Percentiles rank a stretch among this genome's conserved stretches.
These are phyloP conservation scores for Clusia tigrina DNA, from an alignment of 2,888 invertebrate genomes.

Conservation along the genomic window DNA sequence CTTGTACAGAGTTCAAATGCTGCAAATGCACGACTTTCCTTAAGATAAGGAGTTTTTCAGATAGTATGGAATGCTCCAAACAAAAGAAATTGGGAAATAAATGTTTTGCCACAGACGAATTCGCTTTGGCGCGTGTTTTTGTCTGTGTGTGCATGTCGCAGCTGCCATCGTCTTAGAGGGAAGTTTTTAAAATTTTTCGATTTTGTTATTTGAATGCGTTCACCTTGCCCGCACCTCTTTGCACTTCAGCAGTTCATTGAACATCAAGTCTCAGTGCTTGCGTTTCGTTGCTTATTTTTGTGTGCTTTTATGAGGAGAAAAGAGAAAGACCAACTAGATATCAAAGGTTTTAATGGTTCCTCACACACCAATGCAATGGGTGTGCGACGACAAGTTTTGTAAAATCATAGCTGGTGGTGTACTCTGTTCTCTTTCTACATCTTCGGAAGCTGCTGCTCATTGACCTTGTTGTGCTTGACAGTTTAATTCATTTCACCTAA, in stretches of 20 bases:
- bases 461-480: constrained; percentile 32
- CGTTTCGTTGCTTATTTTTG: not conserved
- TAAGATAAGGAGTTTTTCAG: too few species aligned
- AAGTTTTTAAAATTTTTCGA: not conserved
- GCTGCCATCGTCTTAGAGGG: not conserved
- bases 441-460: constrained; percentile 23
- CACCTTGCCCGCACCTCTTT: constrained; percentile 1
- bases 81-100: too few species aligned
- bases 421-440: not conserved
- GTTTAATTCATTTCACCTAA: too few species aligned
- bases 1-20: too few species aligned
- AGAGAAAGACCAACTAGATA: not conserved
- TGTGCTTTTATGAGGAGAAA: not conserved
- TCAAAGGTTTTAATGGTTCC: too few species aligned
- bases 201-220: not conserved
- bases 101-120: too few species aligned
- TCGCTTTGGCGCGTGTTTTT: not conserved
- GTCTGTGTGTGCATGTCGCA: not conserved
- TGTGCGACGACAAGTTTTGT: not conserved
- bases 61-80: too few species aligned
- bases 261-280: not conserved
- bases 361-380: not conserved
- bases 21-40: too few species aligned
- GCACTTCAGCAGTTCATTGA: constrained; percentile 2
- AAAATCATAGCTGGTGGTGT: not conserved